A percentile compares a stretch with the other conserved stretches of the same genome.
phyloP scores from a whole-genome alignment of 2,113 vertebrate species.

The Dipodomys stephensi region DNA sequence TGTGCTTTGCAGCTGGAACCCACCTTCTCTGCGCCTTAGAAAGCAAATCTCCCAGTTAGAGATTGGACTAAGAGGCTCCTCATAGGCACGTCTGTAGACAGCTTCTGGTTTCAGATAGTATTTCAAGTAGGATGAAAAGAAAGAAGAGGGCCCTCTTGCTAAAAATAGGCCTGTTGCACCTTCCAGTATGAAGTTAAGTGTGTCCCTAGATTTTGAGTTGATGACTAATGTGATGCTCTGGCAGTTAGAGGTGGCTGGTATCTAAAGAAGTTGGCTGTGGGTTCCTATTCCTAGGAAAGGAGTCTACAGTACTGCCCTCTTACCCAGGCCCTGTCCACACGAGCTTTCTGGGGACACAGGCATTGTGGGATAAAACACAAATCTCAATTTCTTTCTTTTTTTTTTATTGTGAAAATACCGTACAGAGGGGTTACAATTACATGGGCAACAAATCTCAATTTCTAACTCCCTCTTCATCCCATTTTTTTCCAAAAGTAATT shows the following conservation, averaged over 20 bases:
- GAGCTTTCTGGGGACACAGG: background rate
- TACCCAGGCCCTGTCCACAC: background rate
- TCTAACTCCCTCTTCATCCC: background rate
- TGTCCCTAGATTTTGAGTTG: constrained; percentile 28
- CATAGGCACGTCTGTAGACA: background rate
- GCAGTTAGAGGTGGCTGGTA: constrained; percentile 25
- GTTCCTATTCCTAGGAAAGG: constrained; percentile 29
- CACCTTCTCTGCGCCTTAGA: constrained; percentile 21
- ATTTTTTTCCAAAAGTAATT: background rate
- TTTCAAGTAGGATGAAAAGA: constrained; percentile 61
- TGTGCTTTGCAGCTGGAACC: background rate
- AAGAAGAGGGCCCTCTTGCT: background rate
- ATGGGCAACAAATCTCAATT: background rate
- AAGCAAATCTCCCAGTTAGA: background rate
- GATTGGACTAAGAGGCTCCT: background rate
- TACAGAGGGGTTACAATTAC: too few relatives aligned
- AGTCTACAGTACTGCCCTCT: background rate
- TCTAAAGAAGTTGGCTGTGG: constrained; percentile 39
- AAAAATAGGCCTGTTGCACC: constrained; percentile 29
- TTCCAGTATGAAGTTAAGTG: constrained; percentile 38
- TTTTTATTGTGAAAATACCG: too few relatives aligned
- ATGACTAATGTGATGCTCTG: constrained; percentile 23
- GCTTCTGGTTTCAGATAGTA: constrained; percentile 28
- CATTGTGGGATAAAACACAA: background rate
- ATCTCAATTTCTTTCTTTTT: background rate